Evolutionary conservation across 2,888 invertebrate species (phyloP).

Genomic region (Ophion slaviceki): DNA sequence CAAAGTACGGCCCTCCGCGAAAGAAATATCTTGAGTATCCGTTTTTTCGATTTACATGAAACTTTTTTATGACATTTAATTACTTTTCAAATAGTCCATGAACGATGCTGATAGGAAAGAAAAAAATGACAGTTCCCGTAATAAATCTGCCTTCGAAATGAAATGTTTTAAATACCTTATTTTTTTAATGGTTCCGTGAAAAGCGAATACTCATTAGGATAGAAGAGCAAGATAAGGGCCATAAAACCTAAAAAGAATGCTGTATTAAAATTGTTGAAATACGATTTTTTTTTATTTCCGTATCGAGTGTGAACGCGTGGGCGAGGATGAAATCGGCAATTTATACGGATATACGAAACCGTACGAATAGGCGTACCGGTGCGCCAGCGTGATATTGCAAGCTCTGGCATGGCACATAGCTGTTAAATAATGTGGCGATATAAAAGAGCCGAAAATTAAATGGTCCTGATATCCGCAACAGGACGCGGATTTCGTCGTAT

Average conservation of each 20-base stretch:
- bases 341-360: slow-evolving; percentile 36
- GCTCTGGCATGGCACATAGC: slow-evolving; percentile 51
- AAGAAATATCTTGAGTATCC: too few relatives aligned
- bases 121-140: too few relatives aligned
- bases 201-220: neutral
- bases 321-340: slow-evolving; percentile 45
- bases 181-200: too few relatives aligned
- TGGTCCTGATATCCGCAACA: slow-evolving; percentile 60
- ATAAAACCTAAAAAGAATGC: neutral
- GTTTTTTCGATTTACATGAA: too few relatives aligned
- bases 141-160: too few relatives aligned
- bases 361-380: slow-evolving; percentile 7
- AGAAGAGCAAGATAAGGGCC: neutral
- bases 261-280: neutral
- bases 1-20: too few relatives aligned
- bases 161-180: too few relatives aligned
- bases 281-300: slow-evolving; percentile 30
- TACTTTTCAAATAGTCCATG: too few relatives aligned
- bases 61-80: too few relatives aligned
- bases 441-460: slow-evolving; percentile 69
- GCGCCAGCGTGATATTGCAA: slow-evolving; percentile 38
- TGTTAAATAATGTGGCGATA: slow-evolving; percentile 66
- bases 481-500: slow-evolving; percentile 66
- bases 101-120: too few relatives aligned
- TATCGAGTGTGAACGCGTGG: neutral